Evolutionary conservation across 2,888 invertebrate species (phyloP), one percentile per base, ranked within the genome.

Genomic region (Odontothrips loti): DNA sequence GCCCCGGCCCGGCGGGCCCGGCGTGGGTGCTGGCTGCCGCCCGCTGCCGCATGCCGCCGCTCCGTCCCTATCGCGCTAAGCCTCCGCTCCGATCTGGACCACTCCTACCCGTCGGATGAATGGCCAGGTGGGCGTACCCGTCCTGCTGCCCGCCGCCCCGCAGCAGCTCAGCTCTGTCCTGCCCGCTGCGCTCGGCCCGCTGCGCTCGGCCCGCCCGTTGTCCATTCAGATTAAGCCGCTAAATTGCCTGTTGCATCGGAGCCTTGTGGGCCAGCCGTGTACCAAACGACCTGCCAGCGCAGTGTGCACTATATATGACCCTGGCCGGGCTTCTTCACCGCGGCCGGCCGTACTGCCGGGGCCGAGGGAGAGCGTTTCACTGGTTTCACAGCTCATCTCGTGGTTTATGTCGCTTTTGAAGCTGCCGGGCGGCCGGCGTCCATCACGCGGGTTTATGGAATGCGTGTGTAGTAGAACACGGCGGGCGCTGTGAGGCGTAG

Each of bases 141-240:
- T 17, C 51, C 15, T 15, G 63, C 68, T 4, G 23, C 23, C 23
- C n/a, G 23, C 1, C 20, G 68, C 23, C 12, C 20, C 15, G 11
- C 6, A 75, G 68, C 68, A 27, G 23, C 23, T 23, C 63, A 4
- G 48, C 51, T 51, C 68, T 23, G 51, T 1, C 51, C 15, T 3
- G 51, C 34, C 34, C 34, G 34, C 34, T 43, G 3, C 34, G 34
- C 34, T 43, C 34, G 3, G 34, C 51, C 51, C 15, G 1, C 51
- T 11, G 15, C 51, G 51, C 34, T 6, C 6, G 34, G 2, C 34
- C 34, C 3, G 34, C 34, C 3, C 34, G 34, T 43, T 43, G 34
- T 75, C 68, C 68, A 27, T 75, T 75, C 23, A 27, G 68, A 75
- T 23, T 75, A 75, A 58, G n/a, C 58, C n/a, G 58, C 58, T 51